phyloP scores from a whole-genome alignment of 2,113 vertebrate genomes.

The Spermophilus dauricus region DNA sequence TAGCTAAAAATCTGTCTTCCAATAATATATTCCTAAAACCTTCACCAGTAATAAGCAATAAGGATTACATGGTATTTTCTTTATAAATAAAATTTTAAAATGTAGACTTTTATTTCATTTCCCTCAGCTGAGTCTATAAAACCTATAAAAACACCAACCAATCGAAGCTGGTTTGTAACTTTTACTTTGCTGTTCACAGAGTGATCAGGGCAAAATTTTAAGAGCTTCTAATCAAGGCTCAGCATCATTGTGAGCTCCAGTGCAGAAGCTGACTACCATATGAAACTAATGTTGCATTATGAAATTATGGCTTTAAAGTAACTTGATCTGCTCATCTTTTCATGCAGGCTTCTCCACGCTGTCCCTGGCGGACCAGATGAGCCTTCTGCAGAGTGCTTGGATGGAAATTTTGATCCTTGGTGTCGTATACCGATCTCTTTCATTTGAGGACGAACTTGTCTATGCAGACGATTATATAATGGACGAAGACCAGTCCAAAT shows the following conservation, averaged over 20 bases:
- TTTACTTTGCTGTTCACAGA: background rate
- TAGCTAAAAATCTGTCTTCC: background rate
- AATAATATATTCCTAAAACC: background rate
- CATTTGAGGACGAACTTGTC: conserved; percentile 99
- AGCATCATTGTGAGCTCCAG: conserved; percentile 4
- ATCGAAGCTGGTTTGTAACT: conserved; percentile 40
- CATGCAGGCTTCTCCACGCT: conserved; percentile 97
- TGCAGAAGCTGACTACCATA: background rate
- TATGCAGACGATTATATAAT: conserved; percentile 99
- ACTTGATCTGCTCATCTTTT: conserved; percentile 71
- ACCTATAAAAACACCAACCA: background rate
- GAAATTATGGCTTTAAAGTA: conserved; percentile 72
- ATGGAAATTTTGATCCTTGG: conserved; percentile 99
- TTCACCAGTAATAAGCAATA: background rate
- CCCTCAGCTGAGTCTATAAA: background rate
- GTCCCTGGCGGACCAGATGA: conserved; percentile 99
- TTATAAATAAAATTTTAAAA: background rate
- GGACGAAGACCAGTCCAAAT: conserved; percentile 99
- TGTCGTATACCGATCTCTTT: conserved; percentile 98
- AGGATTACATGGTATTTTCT: conserved; percentile 28
- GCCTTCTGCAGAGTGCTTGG: conserved; percentile 99
- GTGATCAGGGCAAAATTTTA: background rate
- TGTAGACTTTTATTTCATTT: background rate
- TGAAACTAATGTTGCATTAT: conserved; percentile 55
- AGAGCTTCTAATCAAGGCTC: conserved; percentile 13